phyloP scores from a whole-genome alignment of 2,888 invertebrate genomes.

The Isoperla grammatica region DNA sequence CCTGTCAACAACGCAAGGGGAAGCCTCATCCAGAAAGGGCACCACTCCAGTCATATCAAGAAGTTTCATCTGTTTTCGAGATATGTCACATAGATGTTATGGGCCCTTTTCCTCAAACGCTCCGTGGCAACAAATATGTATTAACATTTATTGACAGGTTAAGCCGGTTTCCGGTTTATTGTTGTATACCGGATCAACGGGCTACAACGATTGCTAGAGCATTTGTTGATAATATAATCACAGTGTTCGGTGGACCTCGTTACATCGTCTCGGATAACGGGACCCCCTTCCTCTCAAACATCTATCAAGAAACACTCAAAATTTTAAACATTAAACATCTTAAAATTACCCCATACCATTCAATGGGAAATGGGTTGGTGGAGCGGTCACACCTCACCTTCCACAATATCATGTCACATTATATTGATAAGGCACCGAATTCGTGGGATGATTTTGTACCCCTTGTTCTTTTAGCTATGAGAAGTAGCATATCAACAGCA shows the following conservation, averaged over 20 bases:
- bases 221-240: not conserved
- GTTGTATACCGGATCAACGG: not conserved
- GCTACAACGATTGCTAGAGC: not conserved
- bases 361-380: not conserved
- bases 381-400: slow-evolving; percentile 1
- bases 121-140: not conserved
- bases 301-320: not conserved
- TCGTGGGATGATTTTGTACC: slow-evolving; percentile 1
- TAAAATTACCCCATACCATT: not conserved
- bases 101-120: not conserved
- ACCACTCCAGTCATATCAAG: slow-evolving; percentile 18
- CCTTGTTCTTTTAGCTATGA: not conserved
- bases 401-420: not conserved
- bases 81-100: not conserved
- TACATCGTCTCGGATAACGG: not conserved
- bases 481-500: not conserved
- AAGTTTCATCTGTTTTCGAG: slow-evolving; percentile 8
- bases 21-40: slow-evolving; percentile 10
- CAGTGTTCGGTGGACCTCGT: not conserved
- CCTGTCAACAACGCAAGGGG: slow-evolving; percentile 8
- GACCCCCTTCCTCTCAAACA: not conserved
- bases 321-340: not conserved
- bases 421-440: not conserved
- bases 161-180: not conserved
- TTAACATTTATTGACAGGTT: not conserved